Evolutionary conservation across 2,113 vertebrate genomes (phyloP).

Genomic region (Boleophthalmus pectinirostris): DNA sequence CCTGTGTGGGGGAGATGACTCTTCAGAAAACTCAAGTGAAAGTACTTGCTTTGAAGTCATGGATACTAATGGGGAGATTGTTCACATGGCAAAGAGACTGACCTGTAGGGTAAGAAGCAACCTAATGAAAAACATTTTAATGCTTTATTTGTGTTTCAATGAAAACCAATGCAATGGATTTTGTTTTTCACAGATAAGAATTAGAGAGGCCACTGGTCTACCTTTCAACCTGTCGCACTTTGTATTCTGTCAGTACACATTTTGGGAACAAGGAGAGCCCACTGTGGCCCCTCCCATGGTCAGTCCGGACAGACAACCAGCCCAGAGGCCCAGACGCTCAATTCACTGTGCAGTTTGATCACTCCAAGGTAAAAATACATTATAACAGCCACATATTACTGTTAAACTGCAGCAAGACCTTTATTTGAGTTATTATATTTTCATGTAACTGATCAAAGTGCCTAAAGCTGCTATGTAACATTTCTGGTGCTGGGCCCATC

Average conservation of each 20-base stretch:
- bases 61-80: conserved; percentile 89
- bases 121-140: neutral
- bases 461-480: no score
- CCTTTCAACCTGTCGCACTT: conserved; percentile 96
- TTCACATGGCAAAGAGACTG: conserved; percentile 89
- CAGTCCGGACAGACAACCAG: conserved; percentile 89
- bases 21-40: conserved; percentile 96
- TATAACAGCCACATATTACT: neutral
- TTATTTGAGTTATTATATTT: no score
- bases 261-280: conserved; percentile 92
- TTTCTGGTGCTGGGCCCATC: no score
- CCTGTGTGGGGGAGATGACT: conserved; percentile 87
- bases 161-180: neutral
- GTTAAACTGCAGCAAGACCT: no score
- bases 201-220: conserved; percentile 93
- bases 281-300: conserved; percentile 93
- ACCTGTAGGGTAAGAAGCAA: conserved; percentile 85
- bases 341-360: conserved; percentile 90
- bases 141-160: neutral
- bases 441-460: no score
- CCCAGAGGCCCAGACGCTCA: conserved; percentile 83
- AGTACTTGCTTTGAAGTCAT: conserved; percentile 90
- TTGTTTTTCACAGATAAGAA: conserved; percentile 84
- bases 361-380: conserved; percentile 83
- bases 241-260: conserved; percentile 97